These are phyloP conservation scores for Pipistrellus nathusii DNA, from an alignment of 2,797 vertebrate genomes.

Conservation along the genomic window DNA sequence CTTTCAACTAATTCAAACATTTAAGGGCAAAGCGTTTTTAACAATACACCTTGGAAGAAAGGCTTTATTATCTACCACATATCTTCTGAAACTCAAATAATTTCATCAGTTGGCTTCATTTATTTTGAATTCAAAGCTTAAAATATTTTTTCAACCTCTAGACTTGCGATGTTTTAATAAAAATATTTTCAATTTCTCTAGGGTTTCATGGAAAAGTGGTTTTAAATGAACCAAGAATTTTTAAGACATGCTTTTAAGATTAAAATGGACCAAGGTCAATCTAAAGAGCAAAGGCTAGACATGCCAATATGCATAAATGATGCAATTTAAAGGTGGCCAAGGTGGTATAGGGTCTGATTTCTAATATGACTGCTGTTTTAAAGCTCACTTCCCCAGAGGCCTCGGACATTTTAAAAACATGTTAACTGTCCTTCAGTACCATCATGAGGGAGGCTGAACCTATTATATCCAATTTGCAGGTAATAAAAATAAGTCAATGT, in stretches of 20 bases:
- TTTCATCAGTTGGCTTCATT: slow-evolving; percentile 23
- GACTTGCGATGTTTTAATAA: slow-evolving; percentile 41
- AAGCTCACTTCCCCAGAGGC: neutral
- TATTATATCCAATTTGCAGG: slow-evolving; percentile 69
- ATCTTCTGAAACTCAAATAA: slow-evolving; percentile 52
- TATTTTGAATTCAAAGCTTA: slow-evolving; percentile 60
- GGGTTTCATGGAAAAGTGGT: slow-evolving; percentile 47
- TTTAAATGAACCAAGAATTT: slow-evolving; percentile 64
- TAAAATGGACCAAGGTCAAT: slow-evolving; percentile 56
- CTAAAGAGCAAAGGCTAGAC: slow-evolving; percentile 36
- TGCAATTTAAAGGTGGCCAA: slow-evolving; percentile 13
- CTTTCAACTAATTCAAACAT: neutral
- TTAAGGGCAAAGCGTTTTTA: neutral
- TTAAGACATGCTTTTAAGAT: slow-evolving; percentile 63
- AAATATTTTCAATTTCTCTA: slow-evolving; percentile 61
- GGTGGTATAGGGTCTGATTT: neutral
- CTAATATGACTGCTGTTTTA: neutral
- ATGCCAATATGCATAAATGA: neutral
- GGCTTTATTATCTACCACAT: neutral
- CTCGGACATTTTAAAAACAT: slow-evolving; percentile 42
- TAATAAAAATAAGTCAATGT: slow-evolving; percentile 76
- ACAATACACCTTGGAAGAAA: neutral
- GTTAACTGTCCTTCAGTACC: slow-evolving; percentile 50
- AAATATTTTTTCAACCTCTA: slow-evolving; percentile 40
- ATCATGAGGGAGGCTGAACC: slow-evolving; percentile 43